Evolutionary conservation across 2,888 invertebrate genomes (phyloP).

Genomic region (Sipha maydis): DNA sequence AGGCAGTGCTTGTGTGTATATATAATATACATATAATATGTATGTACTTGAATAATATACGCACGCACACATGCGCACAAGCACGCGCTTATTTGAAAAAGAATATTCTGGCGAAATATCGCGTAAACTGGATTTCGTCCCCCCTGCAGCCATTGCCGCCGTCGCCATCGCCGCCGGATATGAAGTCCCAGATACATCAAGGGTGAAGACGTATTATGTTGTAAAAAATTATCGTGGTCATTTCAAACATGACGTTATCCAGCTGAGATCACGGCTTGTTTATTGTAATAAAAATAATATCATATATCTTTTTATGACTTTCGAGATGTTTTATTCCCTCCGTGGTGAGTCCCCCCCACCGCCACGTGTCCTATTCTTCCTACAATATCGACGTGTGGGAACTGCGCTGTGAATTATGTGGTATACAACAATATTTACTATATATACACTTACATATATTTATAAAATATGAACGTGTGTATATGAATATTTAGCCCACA

Average conservation of each 20-base stretch:
- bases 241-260: slow-evolving; percentile 58
- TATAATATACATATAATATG: background rate
- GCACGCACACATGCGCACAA: background rate
- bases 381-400: slow-evolving; percentile 59
- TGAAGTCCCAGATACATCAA: slow-evolving; percentile 49
- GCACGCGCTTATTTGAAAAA: slow-evolving; percentile 25
- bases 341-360: background rate
- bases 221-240: slow-evolving; percentile 61
- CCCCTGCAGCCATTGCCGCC: slow-evolving; percentile 2
- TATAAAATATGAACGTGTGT: background rate
- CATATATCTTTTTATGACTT: slow-evolving; percentile 61
- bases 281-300: slow-evolving; percentile 62
- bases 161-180: slow-evolving; percentile 37
- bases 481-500: slow-evolving; percentile 29
- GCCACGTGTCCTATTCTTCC: background rate
- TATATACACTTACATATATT: background rate
- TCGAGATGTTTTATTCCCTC: slow-evolving; percentile 52
- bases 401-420: slow-evolving; percentile 47
- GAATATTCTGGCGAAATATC: slow-evolving; percentile 43
- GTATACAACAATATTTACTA: slow-evolving; percentile 39
- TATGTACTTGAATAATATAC: background rate
- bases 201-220: slow-evolving; percentile 62
- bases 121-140: slow-evolving; percentile 48
- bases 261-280: slow-evolving; percentile 61
- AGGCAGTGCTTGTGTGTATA: background rate